Evolutionary conservation across 2,888 invertebrate genomes (phyloP).

Genomic region (Geophilus truncorum): DNA sequence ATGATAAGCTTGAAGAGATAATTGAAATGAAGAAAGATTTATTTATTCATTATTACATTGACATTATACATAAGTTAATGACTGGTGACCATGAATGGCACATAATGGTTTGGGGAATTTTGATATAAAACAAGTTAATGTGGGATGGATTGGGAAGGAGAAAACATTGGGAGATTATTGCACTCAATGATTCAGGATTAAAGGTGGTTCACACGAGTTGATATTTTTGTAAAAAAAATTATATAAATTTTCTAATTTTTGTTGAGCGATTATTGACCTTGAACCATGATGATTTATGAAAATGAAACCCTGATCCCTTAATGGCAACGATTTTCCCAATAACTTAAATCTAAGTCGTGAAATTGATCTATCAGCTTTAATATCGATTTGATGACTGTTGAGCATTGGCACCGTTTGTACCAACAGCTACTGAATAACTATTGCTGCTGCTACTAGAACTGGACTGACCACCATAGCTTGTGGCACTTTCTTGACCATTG

Average conservation of each 20-base stretch:
- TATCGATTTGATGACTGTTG: constrained; percentile 1
- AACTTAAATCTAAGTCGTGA: background rate
- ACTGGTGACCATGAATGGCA: constrained; percentile 13
- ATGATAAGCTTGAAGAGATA: background rate
- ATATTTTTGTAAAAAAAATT: too few species aligned
- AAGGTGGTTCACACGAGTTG: too few species aligned
- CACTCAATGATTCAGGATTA: background rate
- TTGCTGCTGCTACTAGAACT: background rate
- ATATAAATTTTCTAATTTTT: background rate
- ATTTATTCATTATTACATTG: background rate
- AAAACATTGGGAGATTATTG: background rate
- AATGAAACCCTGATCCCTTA: background rate
- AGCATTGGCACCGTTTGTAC: background rate
- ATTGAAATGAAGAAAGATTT: background rate
- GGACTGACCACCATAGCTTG: background rate
- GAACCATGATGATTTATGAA: background rate
- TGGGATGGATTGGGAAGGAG: background rate
- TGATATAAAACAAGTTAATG: background rate
- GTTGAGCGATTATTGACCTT: background rate
- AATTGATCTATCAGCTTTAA: background rate
- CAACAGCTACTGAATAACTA: background rate
- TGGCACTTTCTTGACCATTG: background rate
- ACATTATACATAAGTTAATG: constrained; percentile 1
- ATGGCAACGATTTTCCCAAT: background rate
- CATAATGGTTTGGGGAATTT: background rate